These are phyloP conservation scores for Clarias pachynema DNA, from an alignment of 2,797 vertebrate genomes.

Conservation along the genomic window DNA sequence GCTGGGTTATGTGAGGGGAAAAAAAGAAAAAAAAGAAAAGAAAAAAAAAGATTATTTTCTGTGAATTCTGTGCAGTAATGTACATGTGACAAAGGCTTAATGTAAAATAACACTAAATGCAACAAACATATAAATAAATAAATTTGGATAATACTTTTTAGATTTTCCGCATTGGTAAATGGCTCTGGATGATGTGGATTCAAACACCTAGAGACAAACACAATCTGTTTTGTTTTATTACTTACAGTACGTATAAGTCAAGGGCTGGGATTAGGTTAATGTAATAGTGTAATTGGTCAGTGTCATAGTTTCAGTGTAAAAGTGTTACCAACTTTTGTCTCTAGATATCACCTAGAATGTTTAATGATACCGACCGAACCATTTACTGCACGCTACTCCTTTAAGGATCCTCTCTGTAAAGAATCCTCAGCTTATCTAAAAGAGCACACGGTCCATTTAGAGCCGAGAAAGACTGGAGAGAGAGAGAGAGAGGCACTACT, in stretches of 20 bases:
- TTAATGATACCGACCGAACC: background rate
- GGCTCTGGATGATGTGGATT: no score
- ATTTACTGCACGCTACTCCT: background rate
- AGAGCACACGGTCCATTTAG: background rate
- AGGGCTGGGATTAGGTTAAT: background rate
- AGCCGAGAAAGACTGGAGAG: constrained; percentile 24
- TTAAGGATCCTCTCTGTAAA: background rate
- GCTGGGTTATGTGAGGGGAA: background rate
- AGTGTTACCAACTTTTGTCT: background rate
- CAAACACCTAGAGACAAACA: background rate
- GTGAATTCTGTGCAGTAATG: no score
- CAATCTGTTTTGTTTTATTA: background rate
- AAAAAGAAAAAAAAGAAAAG: background rate
- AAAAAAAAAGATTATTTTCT: no score
- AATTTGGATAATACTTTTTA: no score
- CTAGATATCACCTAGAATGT: background rate
- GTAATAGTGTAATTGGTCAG: background rate
- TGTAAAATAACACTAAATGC: background rate
- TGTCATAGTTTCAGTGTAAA: no score
- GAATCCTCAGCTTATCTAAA: background rate
- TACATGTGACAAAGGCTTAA: no score
- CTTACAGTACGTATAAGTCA: background rate
- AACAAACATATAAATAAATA: background rate
- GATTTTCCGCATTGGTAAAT: background rate
- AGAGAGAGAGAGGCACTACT: constrained; percentile 43